These are phyloP conservation scores for Drosophila quadrilineata DNA, from an alignment of 1,140 invertebrate species.

Conservation along the genomic window DNA sequence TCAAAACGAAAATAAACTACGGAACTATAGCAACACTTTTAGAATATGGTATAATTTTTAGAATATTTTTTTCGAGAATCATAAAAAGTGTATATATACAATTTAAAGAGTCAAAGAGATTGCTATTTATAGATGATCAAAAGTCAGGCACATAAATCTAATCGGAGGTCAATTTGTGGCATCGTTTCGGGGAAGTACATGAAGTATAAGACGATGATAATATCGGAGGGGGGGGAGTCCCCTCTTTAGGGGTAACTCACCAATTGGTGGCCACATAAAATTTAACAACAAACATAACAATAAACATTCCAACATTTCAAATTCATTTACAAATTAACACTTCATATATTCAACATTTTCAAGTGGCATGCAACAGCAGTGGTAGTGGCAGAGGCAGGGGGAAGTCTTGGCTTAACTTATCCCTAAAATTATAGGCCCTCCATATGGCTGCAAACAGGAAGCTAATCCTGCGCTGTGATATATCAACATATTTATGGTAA, in stretches of 20 bases:
- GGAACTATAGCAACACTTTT: neutral
- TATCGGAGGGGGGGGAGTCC: no score
- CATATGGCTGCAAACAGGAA: constrained; percentile 75
- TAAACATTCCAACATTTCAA: constrained; percentile 54
- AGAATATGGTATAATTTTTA: no score
- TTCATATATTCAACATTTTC: constrained; percentile 59
- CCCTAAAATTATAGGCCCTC: constrained; percentile 27
- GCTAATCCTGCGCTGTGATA: constrained; percentile 78
- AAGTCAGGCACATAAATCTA: no score
- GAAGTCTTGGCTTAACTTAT: no score
- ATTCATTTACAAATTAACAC: constrained; percentile 70
- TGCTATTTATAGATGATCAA: no score
- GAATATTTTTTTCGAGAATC: no score
- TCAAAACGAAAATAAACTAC: neutral
- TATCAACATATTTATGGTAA: constrained; percentile 80
- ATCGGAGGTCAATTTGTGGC: neutral
- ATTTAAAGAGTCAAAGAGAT: no score
- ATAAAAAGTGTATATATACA: no score
- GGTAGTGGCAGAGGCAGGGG: neutral
- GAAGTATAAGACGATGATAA: no score
- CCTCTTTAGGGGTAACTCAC: constrained; percentile 9
- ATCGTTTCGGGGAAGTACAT: neutral
- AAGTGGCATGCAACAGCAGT: constrained; percentile 48
- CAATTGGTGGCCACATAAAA: constrained; percentile 57
- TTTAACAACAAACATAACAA: constrained; percentile 54